Evolutionary conservation across 2,888 invertebrate genomes (phyloP).

Genomic region (Oscheius myriophilus): DNA sequence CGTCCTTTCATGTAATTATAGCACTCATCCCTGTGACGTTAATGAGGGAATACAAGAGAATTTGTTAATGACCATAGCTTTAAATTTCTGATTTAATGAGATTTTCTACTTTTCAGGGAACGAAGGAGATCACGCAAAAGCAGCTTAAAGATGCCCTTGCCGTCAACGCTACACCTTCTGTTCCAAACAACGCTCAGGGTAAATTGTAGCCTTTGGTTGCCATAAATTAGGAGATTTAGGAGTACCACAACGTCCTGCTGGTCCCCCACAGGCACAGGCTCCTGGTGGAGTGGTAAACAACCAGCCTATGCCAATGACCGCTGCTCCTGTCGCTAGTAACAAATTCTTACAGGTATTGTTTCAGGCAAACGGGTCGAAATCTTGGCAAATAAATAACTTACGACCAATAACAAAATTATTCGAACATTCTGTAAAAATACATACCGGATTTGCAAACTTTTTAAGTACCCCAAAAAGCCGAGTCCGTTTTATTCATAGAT

Average conservation of each 20-base stretch:
- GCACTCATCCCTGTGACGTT: neutral
- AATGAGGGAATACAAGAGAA: slow-evolving; percentile 7
- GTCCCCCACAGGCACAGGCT: too few species aligned
- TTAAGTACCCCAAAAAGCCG: too few species aligned
- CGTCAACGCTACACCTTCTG: neutral
- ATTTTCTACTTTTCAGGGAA: slow-evolving; percentile 78
- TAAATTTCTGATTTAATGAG: neutral
- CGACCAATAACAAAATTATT: too few species aligned
- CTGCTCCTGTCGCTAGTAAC: neutral
- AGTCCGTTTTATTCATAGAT: too few species aligned
- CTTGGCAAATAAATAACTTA: too few species aligned
- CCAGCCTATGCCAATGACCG: neutral
- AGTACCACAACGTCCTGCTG: neutral
- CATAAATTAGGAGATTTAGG: neutral
- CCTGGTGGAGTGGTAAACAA: neutral
- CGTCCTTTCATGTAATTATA: slow-evolving; percentile 27
- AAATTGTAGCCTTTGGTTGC: neutral
- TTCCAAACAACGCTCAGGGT: slow-evolving; percentile 5
- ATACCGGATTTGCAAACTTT: too few species aligned
- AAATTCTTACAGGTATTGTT: slow-evolving; percentile 12
- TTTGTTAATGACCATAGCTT: neutral
- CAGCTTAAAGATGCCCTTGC: slow-evolving; percentile 85
- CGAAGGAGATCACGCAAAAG: slow-evolving; percentile 93
- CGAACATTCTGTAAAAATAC: too few species aligned
- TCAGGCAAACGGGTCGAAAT: too few species aligned